Percentiles rank a stretch among this genome's conserved stretches.
These are phyloP conservation scores for Drosophila anceps DNA, from an alignment of 2,888 invertebrate species.

Conservation along the genomic window DNA sequence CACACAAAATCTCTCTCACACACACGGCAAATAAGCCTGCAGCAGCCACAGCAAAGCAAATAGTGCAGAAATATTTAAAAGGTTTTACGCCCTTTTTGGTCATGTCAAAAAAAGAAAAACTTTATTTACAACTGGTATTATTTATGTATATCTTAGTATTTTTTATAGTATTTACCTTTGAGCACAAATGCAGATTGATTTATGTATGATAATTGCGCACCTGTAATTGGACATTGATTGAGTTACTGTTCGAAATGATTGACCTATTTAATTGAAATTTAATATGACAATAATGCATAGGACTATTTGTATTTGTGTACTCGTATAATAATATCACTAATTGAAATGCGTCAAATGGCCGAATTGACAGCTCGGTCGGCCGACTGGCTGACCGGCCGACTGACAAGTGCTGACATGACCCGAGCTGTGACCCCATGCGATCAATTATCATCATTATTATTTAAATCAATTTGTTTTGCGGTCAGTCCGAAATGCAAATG, in stretches of 20 bases:
- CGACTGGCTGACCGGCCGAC: constrained; percentile 17
- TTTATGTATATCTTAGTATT: neutral
- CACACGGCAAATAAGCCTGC: constrained; percentile 26
- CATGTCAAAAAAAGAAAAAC: constrained; percentile 1
- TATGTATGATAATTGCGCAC: constrained; percentile 21
- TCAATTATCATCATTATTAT: constrained; percentile 39
- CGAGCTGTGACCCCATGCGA: constrained; percentile 3
- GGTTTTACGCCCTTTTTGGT: constrained; percentile 21
- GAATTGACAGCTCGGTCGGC: constrained; percentile 13
- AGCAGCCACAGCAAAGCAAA: constrained; percentile 49
- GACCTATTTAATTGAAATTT: constrained; percentile 51
- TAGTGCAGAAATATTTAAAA: constrained; percentile 57
- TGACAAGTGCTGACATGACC: constrained; percentile 31
- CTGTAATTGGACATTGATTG: constrained; percentile 54
- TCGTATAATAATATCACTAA: constrained; percentile 29
- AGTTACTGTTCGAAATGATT: constrained; percentile 32
- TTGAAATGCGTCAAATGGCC: constrained; percentile 42
- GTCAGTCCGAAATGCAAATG: constrained; percentile 4
- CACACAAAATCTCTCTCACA: constrained; percentile 4
- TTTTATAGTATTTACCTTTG: constrained; percentile 5
- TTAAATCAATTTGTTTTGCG: constrained; percentile 41
- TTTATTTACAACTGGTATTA: constrained; percentile 16
- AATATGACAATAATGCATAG: constrained; percentile 26
- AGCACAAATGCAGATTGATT: constrained; percentile 12
- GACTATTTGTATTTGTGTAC: constrained; percentile 7